Conservation (phyloP, 2,113 vertebrate species). For the Seriola dumerili region DNA sequence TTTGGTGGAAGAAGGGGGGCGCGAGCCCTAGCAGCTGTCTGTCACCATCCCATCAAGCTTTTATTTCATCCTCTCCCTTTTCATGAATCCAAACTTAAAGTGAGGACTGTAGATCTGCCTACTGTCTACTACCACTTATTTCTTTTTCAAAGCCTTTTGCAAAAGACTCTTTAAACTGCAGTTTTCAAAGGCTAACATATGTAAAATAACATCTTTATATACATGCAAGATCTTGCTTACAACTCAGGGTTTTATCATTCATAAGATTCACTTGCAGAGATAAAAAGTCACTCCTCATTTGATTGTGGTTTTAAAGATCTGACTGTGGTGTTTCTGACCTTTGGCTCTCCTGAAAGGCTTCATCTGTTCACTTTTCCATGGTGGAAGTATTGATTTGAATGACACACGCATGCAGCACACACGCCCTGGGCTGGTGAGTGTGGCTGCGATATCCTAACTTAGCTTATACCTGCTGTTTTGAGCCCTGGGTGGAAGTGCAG, state of each 20-base stretch:
- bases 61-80: background rate
- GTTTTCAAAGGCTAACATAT: no score
- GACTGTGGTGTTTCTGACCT: background rate
- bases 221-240: no score
- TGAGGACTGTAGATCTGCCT: background rate
- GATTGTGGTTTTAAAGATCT: no score
- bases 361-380: background rate
- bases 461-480: background rate
- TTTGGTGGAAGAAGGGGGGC: background rate
- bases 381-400: background rate
- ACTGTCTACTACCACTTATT: no score
- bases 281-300: background rate
- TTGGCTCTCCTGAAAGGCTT: background rate
- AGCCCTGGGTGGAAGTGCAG: constrained; percentile 1
- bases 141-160: background rate
- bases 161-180: no score
- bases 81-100: background rate
- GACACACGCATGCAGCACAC: background rate
- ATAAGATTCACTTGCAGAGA: background rate
- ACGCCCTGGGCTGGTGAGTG: background rate
- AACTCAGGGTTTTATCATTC: no score
- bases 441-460: background rate
- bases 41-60: background rate
- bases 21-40: constrained; percentile 43
- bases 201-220: no score